Conservation (phyloP, 2,888 invertebrate genomes). For the Lithophane semibrunnea region DNA sequence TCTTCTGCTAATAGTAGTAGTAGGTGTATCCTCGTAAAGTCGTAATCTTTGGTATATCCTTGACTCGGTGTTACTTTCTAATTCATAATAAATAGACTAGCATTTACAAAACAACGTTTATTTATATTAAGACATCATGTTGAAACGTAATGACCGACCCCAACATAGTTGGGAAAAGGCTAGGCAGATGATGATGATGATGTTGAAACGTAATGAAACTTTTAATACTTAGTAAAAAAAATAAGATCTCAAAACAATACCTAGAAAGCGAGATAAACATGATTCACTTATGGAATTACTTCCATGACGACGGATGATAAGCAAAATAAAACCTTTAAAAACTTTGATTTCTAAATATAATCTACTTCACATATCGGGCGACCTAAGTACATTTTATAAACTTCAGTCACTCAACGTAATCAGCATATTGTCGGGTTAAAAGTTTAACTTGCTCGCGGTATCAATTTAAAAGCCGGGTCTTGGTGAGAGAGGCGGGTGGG, state of each 20-base stretch:
- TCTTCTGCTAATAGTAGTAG: not conserved
- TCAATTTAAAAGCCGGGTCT: constrained; percentile 2
- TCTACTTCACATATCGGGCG: not conserved
- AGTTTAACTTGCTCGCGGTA: constrained; percentile 1
- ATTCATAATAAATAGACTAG: constrained; percentile 47
- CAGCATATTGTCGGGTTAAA: not conserved
- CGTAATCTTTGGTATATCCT: constrained; percentile 26
- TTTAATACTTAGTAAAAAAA: constrained; percentile 4
- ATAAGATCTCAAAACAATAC: constrained; percentile 10
- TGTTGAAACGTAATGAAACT: constrained; percentile 16
- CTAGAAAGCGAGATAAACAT: constrained; percentile 16
- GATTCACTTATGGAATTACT: constrained; percentile 5
- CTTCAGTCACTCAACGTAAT: not conserved
- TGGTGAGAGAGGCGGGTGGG: not conserved
- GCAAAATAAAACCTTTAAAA: constrained; percentile 8
- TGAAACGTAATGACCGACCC: constrained; percentile 24
- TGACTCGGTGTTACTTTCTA: constrained; percentile 29
- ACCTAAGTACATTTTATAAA: constrained; percentile 4
- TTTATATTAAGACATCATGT: constrained; percentile 26
- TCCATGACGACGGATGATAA: not conserved
- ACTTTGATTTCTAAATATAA: constrained; percentile 11
- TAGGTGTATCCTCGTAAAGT: not conserved
- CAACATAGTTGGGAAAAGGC: no score
- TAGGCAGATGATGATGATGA: no score
- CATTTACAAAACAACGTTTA: constrained; percentile 53